Percentiles rank a stretch among this genome's conserved stretches.
Evolutionary conservation across 2,797 vertebrate genomes (phyloP).

Genomic region (Haliaeetus albicilla): DNA sequence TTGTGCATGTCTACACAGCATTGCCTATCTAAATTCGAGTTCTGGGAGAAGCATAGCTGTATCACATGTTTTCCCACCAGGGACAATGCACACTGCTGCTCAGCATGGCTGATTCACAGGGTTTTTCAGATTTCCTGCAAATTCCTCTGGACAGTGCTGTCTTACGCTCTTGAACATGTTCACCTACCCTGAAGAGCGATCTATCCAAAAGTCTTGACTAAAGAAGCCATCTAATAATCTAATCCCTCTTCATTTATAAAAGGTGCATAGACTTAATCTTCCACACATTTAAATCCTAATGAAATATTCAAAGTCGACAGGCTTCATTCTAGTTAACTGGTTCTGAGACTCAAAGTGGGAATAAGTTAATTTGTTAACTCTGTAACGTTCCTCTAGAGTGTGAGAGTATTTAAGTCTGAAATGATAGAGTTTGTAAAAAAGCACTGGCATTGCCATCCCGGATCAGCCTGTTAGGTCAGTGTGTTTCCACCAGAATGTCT

Average conservation of each 20-base stretch:
- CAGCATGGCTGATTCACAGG: neutral
- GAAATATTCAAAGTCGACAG: neutral
- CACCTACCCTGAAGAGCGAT: neutral
- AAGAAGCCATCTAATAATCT: neutral
- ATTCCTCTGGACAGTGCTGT: neutral
- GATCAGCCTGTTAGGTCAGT: neutral
- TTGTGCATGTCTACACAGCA: neutral
- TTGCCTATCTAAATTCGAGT: neutral
- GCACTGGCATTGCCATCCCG: accelerated
- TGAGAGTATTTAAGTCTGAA: neutral
- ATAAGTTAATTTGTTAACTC: neutral
- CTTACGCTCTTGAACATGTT: accelerated
- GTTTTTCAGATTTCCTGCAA: neutral
- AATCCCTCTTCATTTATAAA: neutral
- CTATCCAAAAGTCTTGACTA: neutral
- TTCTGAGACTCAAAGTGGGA: neutral
- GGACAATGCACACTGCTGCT: neutral
- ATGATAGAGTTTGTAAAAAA: neutral
- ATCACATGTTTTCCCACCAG: neutral
- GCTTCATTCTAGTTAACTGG: neutral
- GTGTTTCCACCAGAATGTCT: neutral
- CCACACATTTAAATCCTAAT: neutral
- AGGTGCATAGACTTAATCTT: neutral
- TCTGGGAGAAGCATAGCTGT: neutral
- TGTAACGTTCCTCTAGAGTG: neutral